A percentile compares a stretch with the other conserved stretches of the same genome.
Evolutionary conservation across 2,888 invertebrate species (phyloP).

Genomic region (Thecophora atra): DNA sequence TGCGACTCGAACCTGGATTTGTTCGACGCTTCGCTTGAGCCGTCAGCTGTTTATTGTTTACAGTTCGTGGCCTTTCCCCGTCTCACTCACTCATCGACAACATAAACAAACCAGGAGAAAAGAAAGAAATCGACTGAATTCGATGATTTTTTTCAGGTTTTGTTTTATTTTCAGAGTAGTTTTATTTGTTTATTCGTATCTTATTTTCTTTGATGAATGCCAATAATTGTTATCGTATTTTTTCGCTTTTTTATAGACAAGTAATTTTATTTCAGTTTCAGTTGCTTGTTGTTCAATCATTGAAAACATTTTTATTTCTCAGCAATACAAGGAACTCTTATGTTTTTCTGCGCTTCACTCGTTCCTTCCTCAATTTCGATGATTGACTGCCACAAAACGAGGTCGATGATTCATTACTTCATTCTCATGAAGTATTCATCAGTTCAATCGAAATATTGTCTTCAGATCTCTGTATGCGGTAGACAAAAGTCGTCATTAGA

Average conservation of each 20-base stretch:
- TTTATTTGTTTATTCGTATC: background rate
- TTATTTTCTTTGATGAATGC: background rate
- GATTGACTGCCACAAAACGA: no score
- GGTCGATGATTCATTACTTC: no score
- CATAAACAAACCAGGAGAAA: no score
- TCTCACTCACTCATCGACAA: background rate
- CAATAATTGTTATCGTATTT: background rate
- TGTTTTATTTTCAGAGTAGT: background rate
- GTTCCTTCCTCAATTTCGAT: background rate
- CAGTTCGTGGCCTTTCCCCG: conserved; percentile 34
- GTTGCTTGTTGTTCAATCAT: conserved; percentile 33
- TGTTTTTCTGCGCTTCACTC: background rate
- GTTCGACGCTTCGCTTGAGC: conserved; percentile 24
- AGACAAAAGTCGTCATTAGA: no score
- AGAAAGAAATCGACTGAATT: conserved; percentile 6
- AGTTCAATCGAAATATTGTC: no score
- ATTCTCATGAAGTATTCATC: no score
- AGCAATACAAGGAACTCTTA: background rate
- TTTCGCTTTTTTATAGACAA: background rate
- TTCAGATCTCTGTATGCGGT: no score
- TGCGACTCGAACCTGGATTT: background rate
- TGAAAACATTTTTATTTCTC: conserved; percentile 9
- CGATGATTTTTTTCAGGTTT: conserved; percentile 2
- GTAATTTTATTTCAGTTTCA: conserved; percentile 24
- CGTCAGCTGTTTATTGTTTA: conserved; percentile 50